phyloP scores from a whole-genome alignment of 2,797 vertebrate species.

The Martes flavigula region DNA sequence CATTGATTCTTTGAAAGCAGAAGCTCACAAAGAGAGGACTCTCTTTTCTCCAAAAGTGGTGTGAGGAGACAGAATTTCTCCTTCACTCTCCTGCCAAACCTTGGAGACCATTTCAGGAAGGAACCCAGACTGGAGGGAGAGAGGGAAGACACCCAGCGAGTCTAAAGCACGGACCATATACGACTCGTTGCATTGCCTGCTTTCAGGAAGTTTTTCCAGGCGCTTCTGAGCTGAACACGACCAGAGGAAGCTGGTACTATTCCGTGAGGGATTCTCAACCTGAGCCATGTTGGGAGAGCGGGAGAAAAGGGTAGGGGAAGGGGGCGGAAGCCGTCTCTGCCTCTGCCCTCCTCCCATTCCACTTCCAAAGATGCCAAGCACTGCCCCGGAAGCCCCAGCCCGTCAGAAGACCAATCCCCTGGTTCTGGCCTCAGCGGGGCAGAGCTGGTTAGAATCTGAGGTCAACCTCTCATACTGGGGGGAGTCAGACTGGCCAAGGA shows the following conservation, averaged over 20 bases:
- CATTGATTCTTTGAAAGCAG: constrained; percentile 77
- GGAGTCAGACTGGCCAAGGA: not conserved
- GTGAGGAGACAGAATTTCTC: constrained; percentile 9
- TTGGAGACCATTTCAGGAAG: not conserved
- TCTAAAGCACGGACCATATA: accelerated
- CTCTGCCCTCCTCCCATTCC: not conserved
- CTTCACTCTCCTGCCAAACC: not conserved
- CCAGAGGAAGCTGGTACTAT: not conserved
- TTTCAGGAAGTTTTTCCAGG: not conserved
- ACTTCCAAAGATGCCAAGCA: not conserved
- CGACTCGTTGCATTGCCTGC: no score
- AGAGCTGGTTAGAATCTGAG: not conserved
- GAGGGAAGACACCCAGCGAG: not conserved
- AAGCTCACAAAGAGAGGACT: constrained; percentile 53
- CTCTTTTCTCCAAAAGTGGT: constrained; percentile 55
- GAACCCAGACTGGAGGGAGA: not conserved
- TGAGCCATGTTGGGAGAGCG: not conserved
- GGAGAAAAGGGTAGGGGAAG: not conserved
- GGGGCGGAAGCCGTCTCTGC: not conserved
- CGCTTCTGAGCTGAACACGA: not conserved
- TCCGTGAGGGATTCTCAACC: not conserved
- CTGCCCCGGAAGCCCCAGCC: not conserved
- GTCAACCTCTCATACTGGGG: not conserved
- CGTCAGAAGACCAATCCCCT: not conserved
- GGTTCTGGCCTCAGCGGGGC: not conserved